phyloP scores from a whole-genome alignment of 2,797 vertebrate genomes.

The Cossypha heuglini region DNA sequence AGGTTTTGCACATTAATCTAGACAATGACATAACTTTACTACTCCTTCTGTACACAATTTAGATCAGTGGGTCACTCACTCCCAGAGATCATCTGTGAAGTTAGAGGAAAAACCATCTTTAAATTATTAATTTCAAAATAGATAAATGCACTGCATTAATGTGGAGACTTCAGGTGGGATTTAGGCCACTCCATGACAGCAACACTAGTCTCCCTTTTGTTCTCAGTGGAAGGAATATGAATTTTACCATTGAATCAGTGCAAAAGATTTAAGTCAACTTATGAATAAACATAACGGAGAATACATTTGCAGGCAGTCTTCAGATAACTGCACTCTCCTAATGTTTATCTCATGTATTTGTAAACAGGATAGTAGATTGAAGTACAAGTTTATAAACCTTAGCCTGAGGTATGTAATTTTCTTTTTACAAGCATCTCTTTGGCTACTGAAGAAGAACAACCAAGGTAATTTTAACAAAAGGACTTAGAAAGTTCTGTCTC shows the following conservation, averaged over 20 bases:
- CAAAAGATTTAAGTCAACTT: neutral
- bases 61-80: neutral
- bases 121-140: neutral
- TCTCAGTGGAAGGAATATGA: neutral
- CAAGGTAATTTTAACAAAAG: neutral
- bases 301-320: neutral
- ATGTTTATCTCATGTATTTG: neutral
- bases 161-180: neutral
- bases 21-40: neutral
- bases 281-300: neutral
- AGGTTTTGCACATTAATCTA: neutral
- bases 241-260: neutral
- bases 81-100: neutral
- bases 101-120: neutral
- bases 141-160: neutral
- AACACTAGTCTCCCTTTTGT: neutral
- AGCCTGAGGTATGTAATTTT: neutral
- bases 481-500: neutral
- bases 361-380: neutral
- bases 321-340: neutral
- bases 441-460: neutral
- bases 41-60: neutral
- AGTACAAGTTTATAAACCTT: neutral
- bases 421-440: neutral
- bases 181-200: neutral